Evolutionary conservation across 2,113 vertebrate genomes (phyloP).

Genomic region (Pipa parva): DNA sequence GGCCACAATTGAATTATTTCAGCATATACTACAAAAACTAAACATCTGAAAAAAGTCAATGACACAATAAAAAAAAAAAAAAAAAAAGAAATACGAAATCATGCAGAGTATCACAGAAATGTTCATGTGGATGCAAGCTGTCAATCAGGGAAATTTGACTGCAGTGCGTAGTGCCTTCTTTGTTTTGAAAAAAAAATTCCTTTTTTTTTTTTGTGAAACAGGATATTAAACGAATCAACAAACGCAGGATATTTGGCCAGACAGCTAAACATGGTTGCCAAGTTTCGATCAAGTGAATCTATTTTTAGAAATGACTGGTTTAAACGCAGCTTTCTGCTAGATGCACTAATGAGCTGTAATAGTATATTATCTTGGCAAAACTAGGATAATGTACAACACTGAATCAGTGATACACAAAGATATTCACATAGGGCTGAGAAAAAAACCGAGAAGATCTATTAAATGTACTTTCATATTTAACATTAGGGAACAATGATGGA

Average conservation of each 20-base stretch:
- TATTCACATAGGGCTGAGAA: neutral
- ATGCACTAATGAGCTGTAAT: slow-evolving; percentile 40
- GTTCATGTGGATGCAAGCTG: neutral
- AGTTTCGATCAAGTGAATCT: slow-evolving; percentile 41
- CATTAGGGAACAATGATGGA: no score
- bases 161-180: slow-evolving; percentile 18
- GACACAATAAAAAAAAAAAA: no score
- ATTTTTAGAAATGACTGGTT: slow-evolving; percentile 37
- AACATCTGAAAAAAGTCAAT: no score
- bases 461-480: no score
- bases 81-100: no score
- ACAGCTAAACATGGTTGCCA: slow-evolving; percentile 32
- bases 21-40: no score
- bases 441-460: neutral
- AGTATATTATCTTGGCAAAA: slow-evolving; percentile 22
- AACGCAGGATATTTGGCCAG: slow-evolving; percentile 43
- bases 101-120: slow-evolving; percentile 1
- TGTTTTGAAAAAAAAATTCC: slow-evolving; percentile 24
- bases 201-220: slow-evolving; percentile 27
- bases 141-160: slow-evolving; percentile 23
- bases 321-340: slow-evolving; percentile 21
- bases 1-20: no score
- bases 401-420: slow-evolving; percentile 5
- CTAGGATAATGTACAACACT: slow-evolving; percentile 12
- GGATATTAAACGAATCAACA: slow-evolving; percentile 46